phyloP scores from a whole-genome alignment of 2,888 invertebrate genomes.

The Morinoia aosen region DNA sequence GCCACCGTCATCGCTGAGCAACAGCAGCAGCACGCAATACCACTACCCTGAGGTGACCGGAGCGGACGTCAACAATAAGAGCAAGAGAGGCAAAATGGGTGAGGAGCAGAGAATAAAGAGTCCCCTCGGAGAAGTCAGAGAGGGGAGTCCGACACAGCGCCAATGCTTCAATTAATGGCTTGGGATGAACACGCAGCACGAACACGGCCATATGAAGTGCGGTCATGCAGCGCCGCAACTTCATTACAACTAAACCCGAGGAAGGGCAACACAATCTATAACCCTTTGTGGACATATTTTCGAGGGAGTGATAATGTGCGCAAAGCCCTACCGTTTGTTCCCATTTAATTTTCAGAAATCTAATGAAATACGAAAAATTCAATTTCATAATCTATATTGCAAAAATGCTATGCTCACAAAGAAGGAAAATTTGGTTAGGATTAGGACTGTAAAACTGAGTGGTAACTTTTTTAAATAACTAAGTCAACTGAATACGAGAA shows the following conservation, averaged over 20 bases:
- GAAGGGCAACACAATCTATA: not conserved
- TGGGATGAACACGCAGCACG: slow-evolving; percentile 15
- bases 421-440: not conserved
- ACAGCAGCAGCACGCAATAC: not conserved
- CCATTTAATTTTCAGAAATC: not conserved
- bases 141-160: slow-evolving; percentile 44
- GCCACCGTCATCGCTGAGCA: not conserved
- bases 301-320: not conserved
- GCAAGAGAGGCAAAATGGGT: slow-evolving; percentile 35
- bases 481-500: not conserved
- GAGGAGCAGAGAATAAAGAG: slow-evolving; percentile 28
- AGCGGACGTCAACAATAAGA: slow-evolving; percentile 36
- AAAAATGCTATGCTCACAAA: not conserved
- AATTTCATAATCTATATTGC: not conserved
- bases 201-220: not conserved
- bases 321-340: not conserved
- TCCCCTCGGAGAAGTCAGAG: slow-evolving; percentile 5
- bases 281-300: not conserved
- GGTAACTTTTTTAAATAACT: not conserved
- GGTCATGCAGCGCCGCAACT: not conserved
- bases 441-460: not conserved
- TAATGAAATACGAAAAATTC: not conserved
- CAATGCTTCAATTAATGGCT: slow-evolving; percentile 51
- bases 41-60: not conserved
- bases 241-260: not conserved